These are phyloP conservation scores for Drosophila melanosoma DNA, from an alignment of 2,888 invertebrate genomes.

Conservation along the genomic window DNA sequence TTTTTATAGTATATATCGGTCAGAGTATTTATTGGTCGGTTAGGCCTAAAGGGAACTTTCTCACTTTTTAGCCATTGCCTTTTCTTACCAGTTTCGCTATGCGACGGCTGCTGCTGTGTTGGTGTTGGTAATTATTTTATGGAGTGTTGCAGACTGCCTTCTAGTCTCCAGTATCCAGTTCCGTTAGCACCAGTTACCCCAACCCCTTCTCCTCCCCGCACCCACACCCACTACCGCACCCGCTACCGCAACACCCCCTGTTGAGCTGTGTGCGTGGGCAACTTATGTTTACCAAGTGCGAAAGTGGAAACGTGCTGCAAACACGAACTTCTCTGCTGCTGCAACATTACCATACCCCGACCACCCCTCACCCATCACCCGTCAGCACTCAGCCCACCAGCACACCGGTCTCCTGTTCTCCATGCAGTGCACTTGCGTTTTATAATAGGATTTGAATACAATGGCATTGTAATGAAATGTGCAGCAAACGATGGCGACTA, in stretches of 20 bases:
- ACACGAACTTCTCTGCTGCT: conserved; percentile 67
- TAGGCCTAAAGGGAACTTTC: not conserved
- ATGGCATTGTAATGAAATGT: conserved; percentile 79
- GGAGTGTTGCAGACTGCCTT: conserved; percentile 59
- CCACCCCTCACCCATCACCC: not conserved
- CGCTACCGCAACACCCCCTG: not conserved
- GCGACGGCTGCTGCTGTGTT: conserved; percentile 26
- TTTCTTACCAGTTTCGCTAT: conserved; percentile 16
- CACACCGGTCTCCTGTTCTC: conserved; percentile 20
- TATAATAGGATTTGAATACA: conserved; percentile 79
- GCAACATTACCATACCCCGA: conserved; percentile 42
- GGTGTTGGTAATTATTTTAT: conserved; percentile 79
- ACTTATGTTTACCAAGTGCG: conserved; percentile 81
- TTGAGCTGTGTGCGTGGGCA: conserved; percentile 61
- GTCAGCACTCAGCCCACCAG: not conserved
- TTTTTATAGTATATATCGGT: not conserved
- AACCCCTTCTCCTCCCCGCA: not conserved
- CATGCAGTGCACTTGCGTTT: conserved; percentile 67
- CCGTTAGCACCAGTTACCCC: not conserved
- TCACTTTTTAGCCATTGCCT: conserved; percentile 26
- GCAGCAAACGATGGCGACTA: conserved; percentile 77
- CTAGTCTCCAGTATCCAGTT: conserved; percentile 16
- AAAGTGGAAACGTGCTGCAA: conserved; percentile 80
- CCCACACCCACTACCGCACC: not conserved
- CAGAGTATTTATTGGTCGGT: not conserved